These are phyloP conservation scores for Ganaspis sp. DNA, from an alignment of 1,140 invertebrate species.

Conservation along the genomic window DNA sequence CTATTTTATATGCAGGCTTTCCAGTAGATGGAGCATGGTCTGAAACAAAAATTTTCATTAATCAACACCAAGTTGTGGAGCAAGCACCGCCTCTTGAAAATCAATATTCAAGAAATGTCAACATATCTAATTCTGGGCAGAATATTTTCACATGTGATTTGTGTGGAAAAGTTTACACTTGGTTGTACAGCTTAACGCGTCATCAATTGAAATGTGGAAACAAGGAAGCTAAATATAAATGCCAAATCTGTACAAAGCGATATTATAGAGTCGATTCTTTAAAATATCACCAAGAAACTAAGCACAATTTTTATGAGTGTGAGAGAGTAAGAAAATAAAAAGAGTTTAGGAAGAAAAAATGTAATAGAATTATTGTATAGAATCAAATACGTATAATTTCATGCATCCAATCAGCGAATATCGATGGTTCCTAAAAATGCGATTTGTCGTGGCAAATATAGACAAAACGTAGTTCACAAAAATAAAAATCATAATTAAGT, in stretches of 20 bases:
- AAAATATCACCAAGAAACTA: conserved; percentile 55
- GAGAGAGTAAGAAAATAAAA: not conserved
- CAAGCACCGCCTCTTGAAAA: conserved; percentile 41
- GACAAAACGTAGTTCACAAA: no score
- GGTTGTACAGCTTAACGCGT: conserved; percentile 68
- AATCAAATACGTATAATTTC: no score
- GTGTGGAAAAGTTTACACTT: conserved; percentile 71
- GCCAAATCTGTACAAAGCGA: conserved; percentile 59
- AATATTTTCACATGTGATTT: conserved; percentile 62
- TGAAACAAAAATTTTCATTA: not conserved
- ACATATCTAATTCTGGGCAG: conserved; percentile 31
- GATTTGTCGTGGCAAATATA: no score
- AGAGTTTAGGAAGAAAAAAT: not conserved
- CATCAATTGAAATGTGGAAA: conserved; percentile 63
- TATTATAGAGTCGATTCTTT: conserved; percentile 61
- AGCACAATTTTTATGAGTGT: not conserved
- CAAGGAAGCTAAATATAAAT: conserved; percentile 61
- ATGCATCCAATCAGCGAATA: no score
- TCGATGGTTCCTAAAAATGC: no score
- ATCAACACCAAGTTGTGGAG: conserved; percentile 34
- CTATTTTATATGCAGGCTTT: conserved; percentile 41
- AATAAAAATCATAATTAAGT: no score
- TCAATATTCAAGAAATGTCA: conserved; percentile 38
- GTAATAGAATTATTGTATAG: not conserved
- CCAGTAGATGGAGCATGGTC: conserved; percentile 35